phyloP scores from a whole-genome alignment of 1,140 invertebrate genomes.

The Batillaria attramentaria region DNA sequence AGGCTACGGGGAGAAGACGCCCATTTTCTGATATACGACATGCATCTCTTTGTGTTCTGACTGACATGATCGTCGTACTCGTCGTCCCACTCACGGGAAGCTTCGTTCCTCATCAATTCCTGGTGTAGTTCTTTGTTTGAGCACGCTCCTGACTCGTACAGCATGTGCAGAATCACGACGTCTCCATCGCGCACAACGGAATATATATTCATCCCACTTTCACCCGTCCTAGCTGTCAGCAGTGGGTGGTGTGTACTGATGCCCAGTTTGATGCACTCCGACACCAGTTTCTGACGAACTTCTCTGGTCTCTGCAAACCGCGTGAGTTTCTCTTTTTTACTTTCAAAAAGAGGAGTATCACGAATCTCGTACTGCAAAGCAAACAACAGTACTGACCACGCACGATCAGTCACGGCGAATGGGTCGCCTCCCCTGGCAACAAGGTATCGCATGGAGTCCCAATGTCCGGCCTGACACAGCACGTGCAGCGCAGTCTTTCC shows the following conservation, averaged over 20 bases:
- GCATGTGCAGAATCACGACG: background rate
- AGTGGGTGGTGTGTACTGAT: background rate
- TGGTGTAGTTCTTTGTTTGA: background rate
- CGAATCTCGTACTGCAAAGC: background rate
- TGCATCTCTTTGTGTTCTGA: background rate
- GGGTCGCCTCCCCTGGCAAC: background rate
- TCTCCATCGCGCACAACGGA: too few species aligned
- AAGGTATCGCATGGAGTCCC: background rate
- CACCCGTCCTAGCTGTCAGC: background rate
- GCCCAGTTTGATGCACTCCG: conserved; percentile 6
- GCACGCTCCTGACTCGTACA: background rate
- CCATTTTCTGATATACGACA: background rate
- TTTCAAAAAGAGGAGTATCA: background rate
- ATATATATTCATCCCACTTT: background rate
- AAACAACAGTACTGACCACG: background rate
- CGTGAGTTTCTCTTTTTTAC: too few species aligned
- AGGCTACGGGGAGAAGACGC: background rate
- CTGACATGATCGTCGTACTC: too few species aligned
- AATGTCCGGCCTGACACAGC: background rate
- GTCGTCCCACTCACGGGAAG: background rate
- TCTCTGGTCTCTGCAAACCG: background rate
- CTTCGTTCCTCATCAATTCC: background rate
- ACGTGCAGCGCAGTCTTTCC: background rate
- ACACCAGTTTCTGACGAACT: background rate
- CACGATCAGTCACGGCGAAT: background rate